Percentiles rank a stretch among this genome's conserved stretches.
Evolutionary conservation across 2,113 vertebrate genomes (phyloP).

Genomic region (Coturnix japonica): DNA sequence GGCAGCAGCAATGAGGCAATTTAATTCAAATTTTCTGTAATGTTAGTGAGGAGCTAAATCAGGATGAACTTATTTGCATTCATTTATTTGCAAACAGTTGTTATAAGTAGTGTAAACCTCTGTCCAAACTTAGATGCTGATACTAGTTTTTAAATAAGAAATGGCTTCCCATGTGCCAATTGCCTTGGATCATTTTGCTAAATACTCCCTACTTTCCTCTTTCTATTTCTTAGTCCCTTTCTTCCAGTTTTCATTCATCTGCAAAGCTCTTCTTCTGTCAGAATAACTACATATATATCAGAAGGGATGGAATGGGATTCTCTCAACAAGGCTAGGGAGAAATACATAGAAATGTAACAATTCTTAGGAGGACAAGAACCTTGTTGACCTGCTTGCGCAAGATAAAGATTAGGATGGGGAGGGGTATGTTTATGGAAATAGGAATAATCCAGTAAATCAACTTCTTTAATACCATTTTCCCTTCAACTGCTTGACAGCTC

Average conservation of each 20-base stretch:
- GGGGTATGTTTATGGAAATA: conserved; percentile 20
- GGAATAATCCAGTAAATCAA: conserved; percentile 44
- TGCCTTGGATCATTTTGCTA: neutral
- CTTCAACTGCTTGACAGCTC: conserved; percentile 13
- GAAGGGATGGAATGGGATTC: neutral
- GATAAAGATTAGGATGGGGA: conserved; percentile 48
- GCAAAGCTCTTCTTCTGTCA: neutral
- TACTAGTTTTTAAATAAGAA: conserved; percentile 6
- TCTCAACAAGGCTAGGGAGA: neutral
- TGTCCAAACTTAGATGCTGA: neutral
- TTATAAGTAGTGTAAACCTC: conserved; percentile 5
- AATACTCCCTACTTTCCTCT: neutral
- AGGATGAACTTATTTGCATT: neutral
- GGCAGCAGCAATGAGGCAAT: neutral
- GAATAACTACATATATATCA: neutral
- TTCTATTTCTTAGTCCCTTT: neutral
- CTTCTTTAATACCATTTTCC: neutral
- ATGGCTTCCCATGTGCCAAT: neutral
- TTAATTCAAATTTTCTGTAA: conserved; percentile 3
- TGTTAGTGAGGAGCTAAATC: neutral
- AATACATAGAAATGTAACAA: neutral
- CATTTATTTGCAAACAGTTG: neutral
- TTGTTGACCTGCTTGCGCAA: conserved; percentile 50
- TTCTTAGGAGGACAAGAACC: conserved; percentile 32
- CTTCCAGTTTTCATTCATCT: neutral